Percentiles rank a stretch among this genome's conserved stretches.
phyloP scores from a whole-genome alignment of 2,113 vertebrate species.

The Pluvianellus socialis region DNA sequence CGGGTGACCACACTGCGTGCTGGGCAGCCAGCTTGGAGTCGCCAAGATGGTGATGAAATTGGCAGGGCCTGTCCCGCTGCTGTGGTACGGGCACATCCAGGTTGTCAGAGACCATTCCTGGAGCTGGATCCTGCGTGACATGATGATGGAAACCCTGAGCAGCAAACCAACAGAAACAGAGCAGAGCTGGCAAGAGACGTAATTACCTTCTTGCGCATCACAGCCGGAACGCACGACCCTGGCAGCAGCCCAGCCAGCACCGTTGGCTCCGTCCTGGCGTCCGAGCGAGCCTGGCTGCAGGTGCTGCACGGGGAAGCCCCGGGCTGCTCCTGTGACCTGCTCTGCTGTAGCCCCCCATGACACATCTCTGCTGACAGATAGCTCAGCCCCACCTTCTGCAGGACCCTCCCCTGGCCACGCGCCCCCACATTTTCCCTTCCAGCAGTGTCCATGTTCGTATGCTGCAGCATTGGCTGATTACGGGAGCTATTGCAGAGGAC shows the following conservation, averaged over 20 bases:
- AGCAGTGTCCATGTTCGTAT: rapidly evolving
- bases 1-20: rapidly evolving
- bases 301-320: not conserved
- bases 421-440: rapidly evolving
- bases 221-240: rapidly evolving
- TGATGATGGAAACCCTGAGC: not conserved
- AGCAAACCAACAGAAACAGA: not conserved
- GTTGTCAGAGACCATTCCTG: not conserved
- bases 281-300: not conserved
- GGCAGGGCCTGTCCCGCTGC: not conserved
- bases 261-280: not conserved
- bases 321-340: not conserved
- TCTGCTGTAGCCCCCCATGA: not conserved
- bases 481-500: rapidly evolving
- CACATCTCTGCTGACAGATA: rapidly evolving
- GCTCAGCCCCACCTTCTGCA: too few species aligned
- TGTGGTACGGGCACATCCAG: rapidly evolving
- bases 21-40: rapidly evolving
- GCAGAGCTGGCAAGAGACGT: too few species aligned
- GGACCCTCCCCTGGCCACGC: rapidly evolving
- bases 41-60: rapidly evolving
- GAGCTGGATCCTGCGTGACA: not conserved
- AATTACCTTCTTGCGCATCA: not conserved
- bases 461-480: rapidly evolving
- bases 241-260: rapidly evolving